Percentiles rank a stretch among this genome's conserved stretches.
Evolutionary conservation across 1,140 invertebrate genomes (phyloP).

Genomic region (Papilio helenus): DNA sequence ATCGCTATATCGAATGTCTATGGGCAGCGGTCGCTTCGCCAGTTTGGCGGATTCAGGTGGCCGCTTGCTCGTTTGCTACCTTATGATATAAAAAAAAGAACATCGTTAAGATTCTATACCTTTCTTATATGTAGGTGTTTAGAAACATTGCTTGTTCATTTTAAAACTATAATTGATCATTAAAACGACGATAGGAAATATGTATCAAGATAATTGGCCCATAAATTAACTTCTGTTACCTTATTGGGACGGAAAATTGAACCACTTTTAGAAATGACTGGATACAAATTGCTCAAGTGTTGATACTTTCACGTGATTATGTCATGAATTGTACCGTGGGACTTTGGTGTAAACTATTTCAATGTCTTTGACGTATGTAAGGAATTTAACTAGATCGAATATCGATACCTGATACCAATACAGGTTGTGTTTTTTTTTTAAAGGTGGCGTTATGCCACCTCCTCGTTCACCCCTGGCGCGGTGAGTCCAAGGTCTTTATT

Average conservation of each 20-base stretch:
- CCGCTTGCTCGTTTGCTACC: no score
- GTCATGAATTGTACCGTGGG: conserved; percentile 25
- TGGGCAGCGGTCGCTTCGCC: no score
- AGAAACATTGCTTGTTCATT: conserved; percentile 13
- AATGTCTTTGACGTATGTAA: background rate
- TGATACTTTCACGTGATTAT: conserved; percentile 36
- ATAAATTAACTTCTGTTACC: conserved; percentile 30
- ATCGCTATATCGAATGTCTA: no score
- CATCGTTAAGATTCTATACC: background rate
- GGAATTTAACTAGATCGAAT: background rate
- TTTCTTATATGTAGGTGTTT: conserved; percentile 5
- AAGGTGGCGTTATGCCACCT: no score
- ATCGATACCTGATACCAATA: background rate
- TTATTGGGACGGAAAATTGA: conserved; percentile 27
- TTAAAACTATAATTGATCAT: conserved; percentile 36
- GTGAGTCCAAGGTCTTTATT: no score
- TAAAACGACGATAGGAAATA: conserved; percentile 32
- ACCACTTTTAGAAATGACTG: conserved; percentile 21
- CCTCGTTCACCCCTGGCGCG: no score
- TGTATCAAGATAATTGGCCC: conserved; percentile 28
- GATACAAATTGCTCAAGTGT: conserved; percentile 32
- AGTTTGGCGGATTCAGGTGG: no score
- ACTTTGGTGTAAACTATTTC: conserved; percentile 13
- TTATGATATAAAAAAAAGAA: background rate
- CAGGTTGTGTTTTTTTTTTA: no score